Evolutionary conservation across 2,888 invertebrate species (phyloP), one percentile per base, ranked within the genome.

Genomic region (Trissonchulus latispiculum): DNA sequence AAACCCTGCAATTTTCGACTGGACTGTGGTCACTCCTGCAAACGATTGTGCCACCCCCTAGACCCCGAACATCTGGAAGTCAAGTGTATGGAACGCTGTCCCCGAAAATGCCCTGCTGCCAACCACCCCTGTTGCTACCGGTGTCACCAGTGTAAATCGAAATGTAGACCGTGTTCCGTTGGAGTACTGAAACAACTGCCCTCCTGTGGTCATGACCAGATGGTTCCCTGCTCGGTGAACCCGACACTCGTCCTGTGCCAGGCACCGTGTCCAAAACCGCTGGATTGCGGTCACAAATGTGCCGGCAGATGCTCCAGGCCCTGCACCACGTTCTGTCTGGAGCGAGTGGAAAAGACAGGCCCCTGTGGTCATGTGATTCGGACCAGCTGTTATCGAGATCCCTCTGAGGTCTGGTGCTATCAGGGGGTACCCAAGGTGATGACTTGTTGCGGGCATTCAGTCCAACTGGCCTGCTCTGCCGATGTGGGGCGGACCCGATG

Each of bases 21-120:
- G n/a, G n/a, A n/a, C n/a, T n/a, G n/a, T n/a, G 88, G 88, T 0
- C 90, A 91, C 81, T 78, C 77, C 1, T 91, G 90, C 81, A 82
- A 82, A 0, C 83, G 84, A 59, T 78, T 86, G 23, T 90, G 90
- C 79, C 90, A 90, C 78, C 83, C 85, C 1, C 83, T 84, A 70
- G 88, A 90, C 77, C 81, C 84, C 32, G 82, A 85, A 0, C 90
- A 90, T 78, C 35, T 71, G 0, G 68, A 81, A 73, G 89, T 89
- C 8, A 64, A 64, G 33, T 64, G 66, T 31, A 32, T 37, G 18
- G 23, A 74, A 48, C 79, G 80, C 33, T 89, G 89, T 80, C 83
- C 1, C 86, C 86, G 73, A 80, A 80, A 35, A 85, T 89, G 89
- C 80, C n/a, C n/a, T n/a, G n/a, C n/a, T n/a, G n/a, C n/a, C n/a